Conservation (phyloP, 2,888 invertebrate genomes). For the Dryocosmus kuriphilus region DNA sequence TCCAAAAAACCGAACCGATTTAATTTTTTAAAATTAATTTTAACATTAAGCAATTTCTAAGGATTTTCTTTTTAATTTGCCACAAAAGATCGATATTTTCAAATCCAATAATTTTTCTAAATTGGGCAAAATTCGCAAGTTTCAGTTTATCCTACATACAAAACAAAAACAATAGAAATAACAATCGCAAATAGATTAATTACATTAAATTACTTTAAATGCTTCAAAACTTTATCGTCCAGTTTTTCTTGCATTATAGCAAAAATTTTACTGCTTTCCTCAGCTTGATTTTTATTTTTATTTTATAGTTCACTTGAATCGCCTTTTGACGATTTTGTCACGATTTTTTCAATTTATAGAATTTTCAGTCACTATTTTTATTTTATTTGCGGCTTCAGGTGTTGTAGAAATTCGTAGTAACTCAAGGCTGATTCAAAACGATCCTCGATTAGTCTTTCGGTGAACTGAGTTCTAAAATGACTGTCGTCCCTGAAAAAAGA, state of each 20-base stretch:
- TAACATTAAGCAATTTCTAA: too few species aligned
- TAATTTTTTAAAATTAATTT: too few species aligned
- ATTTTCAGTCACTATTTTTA: conserved; percentile 83
- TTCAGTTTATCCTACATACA: conserved; percentile 20
- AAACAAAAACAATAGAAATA: conserved; percentile 17
- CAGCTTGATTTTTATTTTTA: neutral
- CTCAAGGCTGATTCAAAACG: conserved; percentile 95
- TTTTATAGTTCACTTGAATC: neutral
- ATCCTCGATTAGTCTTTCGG: conserved; percentile 95
- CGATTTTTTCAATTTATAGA: conserved; percentile 43
- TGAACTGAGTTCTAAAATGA: conserved; percentile 88
- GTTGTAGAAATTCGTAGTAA: conserved; percentile 99
- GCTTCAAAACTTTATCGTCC: conserved; percentile 49
- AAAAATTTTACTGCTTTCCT: conserved; percentile 42
- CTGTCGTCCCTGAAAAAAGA: conserved; percentile 90
- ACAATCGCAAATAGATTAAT: conserved; percentile 39
- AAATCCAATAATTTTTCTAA: neutral
- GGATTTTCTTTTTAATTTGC: neutral
- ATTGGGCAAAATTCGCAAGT: conserved; percentile 15
- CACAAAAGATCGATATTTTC: neutral
- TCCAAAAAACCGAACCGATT: too few species aligned
- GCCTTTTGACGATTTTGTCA: conserved; percentile 34
- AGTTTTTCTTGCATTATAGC: conserved; percentile 42
- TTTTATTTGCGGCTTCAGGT: conserved; percentile 93
- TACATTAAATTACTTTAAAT: conserved; percentile 57